phyloP scores from a whole-genome alignment of 2,888 invertebrate species.

The Ophraella communa region DNA sequence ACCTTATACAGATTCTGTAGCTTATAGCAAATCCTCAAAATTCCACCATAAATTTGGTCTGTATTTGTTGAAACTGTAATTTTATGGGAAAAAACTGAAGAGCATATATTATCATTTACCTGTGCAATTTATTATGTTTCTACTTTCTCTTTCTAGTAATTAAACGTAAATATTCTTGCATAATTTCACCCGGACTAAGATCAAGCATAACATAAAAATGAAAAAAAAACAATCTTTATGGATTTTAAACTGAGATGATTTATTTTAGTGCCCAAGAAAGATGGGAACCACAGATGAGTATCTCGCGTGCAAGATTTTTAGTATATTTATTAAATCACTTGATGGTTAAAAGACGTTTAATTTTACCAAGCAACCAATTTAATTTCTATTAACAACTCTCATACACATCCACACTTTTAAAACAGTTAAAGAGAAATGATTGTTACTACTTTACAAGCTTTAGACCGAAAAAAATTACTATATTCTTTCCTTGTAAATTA shows the following conservation, averaged over 20 bases:
- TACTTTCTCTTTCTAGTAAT: no score
- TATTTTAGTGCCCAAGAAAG: background rate
- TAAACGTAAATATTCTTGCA: background rate
- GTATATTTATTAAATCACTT: background rate
- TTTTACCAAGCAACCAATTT: background rate
- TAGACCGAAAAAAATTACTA: no score
- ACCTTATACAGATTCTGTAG: no score
- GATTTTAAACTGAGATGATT: background rate
- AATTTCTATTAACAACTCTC: background rate
- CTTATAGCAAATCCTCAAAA: no score
- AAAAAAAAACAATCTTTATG: background rate
- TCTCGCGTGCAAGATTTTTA: background rate
- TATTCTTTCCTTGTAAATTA: no score
- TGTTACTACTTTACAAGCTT: no score
- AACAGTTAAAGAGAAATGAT: background rate
- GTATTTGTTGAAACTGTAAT: no score
- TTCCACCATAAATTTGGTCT: no score
- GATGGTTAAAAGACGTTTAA: background rate
- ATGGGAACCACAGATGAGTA: background rate
- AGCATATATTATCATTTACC: no score
- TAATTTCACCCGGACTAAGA: background rate
- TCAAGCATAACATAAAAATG: background rate
- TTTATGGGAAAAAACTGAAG: no score
- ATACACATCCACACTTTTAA: background rate
- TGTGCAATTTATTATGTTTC: no score